Base-by-base conservation (phyloP, 2,113 vertebrate genomes). In the Silurus meridionalis region DNA sequence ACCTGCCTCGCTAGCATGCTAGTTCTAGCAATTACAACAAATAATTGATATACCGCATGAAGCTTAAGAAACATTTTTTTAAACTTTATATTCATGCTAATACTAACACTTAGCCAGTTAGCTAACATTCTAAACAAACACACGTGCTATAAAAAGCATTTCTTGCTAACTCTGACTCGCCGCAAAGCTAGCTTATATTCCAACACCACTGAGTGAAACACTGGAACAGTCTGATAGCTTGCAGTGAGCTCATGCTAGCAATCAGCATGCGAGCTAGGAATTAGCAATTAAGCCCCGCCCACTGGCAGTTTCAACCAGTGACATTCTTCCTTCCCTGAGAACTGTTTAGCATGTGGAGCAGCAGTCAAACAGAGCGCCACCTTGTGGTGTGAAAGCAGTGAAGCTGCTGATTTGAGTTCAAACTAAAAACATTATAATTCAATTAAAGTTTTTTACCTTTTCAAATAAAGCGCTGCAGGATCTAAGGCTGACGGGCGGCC, bases 401-500 rank as follows among this genome's bases (percentile, higher is more conserved):
- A 64, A 82, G 17, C 53, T 83, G 67, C 53, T 69, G 8, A 74
- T 84, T 75, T 78, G 53, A 82, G 25, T 60, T 64, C 92, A 92
- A 93, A 92, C 88, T 88, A 91, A 92, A 95, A 92, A 88, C 52
- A 72, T 58, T 58, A 23, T 74, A 84, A 74, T 72, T 60, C 14
- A 84, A 74, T 46, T 28, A 72, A 72, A 10, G 5, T 37, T 13
- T 93, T 89, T 95, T 95, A 96, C 95, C 95, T 96, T 95, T 92
- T 96, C 95, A 93, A 93, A 95, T 91, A 96, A 93, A 88, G 93
- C 94, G 93, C 95, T 95, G 95, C 92, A 95, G 94, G 93, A 94
- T 94, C 95, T 96, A 93, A 95, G 93, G 94, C 94, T 95, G 94
- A 96, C 93, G 86, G 95, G 94, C 91, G 95, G 94, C 92, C 94